Evolutionary conservation across 2,797 vertebrate genomes (phyloP).

Genomic region (Syndactyla subalaris): DNA sequence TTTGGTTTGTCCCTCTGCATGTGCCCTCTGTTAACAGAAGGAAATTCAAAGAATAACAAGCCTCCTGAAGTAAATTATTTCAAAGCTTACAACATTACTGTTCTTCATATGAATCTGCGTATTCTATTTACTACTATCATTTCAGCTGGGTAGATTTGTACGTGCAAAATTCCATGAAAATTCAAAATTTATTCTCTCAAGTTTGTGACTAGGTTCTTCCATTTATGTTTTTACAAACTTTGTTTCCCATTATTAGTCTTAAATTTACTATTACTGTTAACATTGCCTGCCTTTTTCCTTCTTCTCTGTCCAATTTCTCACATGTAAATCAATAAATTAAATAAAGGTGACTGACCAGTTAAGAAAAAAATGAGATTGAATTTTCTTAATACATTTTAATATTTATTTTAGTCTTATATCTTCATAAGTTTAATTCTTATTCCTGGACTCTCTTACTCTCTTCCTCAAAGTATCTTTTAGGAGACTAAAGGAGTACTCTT

Average conservation of each 20-base stretch:
- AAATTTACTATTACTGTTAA: not conserved
- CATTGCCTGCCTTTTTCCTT: not conserved
- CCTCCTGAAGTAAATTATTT: not conserved
- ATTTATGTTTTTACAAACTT: not conserved
- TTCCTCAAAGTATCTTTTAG: not conserved
- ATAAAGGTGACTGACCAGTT: not conserved
- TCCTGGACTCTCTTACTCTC: not conserved
- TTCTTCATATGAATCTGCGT: not conserved
- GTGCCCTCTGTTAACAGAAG: not conserved
- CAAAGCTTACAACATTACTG: not conserved
- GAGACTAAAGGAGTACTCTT: not conserved
- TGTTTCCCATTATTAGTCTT: not conserved
- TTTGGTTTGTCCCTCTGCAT: not conserved
- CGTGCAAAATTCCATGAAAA: not conserved
- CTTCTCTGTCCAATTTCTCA: not conserved
- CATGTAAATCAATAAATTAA: not conserved
- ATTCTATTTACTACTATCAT: not conserved
- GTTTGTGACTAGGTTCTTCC: not conserved
- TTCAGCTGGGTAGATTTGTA: accelerated
- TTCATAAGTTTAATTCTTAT: not conserved
- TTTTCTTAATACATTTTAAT: not conserved
- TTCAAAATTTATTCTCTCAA: not conserved
- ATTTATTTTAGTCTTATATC: not conserved
- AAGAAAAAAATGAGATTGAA: not conserved
- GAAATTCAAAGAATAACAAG: not conserved